These are phyloP conservation scores for Leontopithecus rosalia DNA, from an alignment of 2,797 vertebrate genomes.

Conservation along the genomic window DNA sequence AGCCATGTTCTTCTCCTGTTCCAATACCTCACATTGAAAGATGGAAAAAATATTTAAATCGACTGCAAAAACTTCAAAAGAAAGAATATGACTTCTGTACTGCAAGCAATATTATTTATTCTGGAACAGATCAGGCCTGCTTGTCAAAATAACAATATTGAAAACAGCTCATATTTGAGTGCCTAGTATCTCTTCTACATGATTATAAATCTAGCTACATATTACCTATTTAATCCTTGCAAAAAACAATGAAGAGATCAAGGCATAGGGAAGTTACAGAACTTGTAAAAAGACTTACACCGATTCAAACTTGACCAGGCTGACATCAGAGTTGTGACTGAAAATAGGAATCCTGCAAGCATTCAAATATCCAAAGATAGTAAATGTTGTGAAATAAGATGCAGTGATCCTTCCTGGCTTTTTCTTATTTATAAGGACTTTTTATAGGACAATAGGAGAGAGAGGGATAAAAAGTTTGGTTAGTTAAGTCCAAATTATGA, in stretches of 20 bases:
- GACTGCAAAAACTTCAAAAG: neutral
- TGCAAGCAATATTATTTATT: neutral
- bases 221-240: neutral
- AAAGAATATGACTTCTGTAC: neutral
- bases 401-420: neutral
- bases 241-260: neutral
- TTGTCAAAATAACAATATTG: slow-evolving; percentile 13
- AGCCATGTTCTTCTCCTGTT: neutral
- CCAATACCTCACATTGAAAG: neutral
- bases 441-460: neutral
- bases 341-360: neutral
- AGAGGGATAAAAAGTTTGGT: neutral
- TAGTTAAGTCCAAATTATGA: neutral
- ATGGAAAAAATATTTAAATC: neutral
- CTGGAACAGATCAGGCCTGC: neutral
- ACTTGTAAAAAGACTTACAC: neutral
- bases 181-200: neutral
- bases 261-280: neutral
- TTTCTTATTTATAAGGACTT: neutral
- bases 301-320: neutral
- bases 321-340: neutral
- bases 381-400: neutral
- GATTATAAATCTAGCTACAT: neutral
- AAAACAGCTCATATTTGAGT: neutral
- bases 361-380: neutral